Conservation (phyloP, 2,888 invertebrate species). For the Macrosoma leucophasiata region DNA sequence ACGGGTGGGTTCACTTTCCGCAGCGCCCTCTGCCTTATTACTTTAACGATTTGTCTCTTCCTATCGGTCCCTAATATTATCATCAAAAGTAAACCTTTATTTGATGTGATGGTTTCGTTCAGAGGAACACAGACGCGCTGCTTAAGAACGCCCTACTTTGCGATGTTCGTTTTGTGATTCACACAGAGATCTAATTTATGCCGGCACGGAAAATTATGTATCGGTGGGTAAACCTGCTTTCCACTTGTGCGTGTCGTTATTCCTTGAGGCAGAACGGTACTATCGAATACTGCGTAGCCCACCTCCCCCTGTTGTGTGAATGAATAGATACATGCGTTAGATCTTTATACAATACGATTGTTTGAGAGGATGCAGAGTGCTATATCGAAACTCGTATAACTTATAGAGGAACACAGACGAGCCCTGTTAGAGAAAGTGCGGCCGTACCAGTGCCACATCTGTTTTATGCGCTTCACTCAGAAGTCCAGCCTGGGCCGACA, state of each 20-base stretch:
- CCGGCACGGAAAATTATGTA: conserved; percentile 80
- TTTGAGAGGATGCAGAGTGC: conserved; percentile 60
- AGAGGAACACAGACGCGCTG: conserved; percentile 69
- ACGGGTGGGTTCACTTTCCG: conserved; percentile 71
- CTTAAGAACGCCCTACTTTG: conserved; percentile 77
- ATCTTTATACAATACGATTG: conserved; percentile 43
- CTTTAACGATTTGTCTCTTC: conserved; percentile 29
- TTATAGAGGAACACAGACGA: conserved; percentile 77
- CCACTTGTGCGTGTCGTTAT: conserved; percentile 52
- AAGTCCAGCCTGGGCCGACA: conserved; percentile 84
- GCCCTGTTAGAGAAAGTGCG: conserved; percentile 78
- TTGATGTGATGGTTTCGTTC: conserved; percentile 57
- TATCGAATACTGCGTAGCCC: conserved; percentile 40
- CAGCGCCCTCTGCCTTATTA: conserved; percentile 41
- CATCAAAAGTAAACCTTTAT: conserved; percentile 22
- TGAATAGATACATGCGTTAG: too few species aligned
- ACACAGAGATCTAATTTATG: conserved; percentile 81
- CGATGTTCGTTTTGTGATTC: conserved; percentile 79
- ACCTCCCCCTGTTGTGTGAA: conserved; percentile 72
- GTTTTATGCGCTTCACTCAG: conserved; percentile 84
- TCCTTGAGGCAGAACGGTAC: conserved; percentile 63
- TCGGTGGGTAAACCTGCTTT: conserved; percentile 64
- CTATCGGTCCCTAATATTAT: conserved; percentile 28
- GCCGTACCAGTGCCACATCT: conserved; percentile 83
- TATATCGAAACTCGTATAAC: conserved; percentile 72